Base-by-base conservation (phyloP, 1,140 invertebrate genomes). In the Spodoptera frugiperda region DNA sequence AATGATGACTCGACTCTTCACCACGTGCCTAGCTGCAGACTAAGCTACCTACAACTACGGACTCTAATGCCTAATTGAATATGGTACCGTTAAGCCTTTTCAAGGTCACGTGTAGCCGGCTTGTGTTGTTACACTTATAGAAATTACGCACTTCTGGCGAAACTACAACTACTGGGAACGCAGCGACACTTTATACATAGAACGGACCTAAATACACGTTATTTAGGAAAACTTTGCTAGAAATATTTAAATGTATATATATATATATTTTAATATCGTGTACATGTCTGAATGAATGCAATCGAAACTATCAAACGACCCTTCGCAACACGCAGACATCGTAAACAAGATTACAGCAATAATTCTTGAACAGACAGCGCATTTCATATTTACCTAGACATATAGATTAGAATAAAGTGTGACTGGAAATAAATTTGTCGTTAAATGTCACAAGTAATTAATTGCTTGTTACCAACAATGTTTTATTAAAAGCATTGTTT, bases 341-440 rank as follows among this genome's bases (percentile, higher is more conserved):
- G 59, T 63, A 63, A 61, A 63, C 33, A 63, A 63, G 15, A 63
- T 63, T 44, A 63, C 59, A 17, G 33, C 59, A 63, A 44, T 63
- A 33, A 63, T 44, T 63, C 15, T 17, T 30, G 21, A 57, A 14
- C 54, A 57, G 21, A 57, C 54, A 19, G 11, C 54, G 12, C 54
- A 39, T 9, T 44, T 39, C 44, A n/a, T 63, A 33, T 44, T 63
- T 63, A 63, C 33, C 33, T n/a, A 63, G 30, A 44, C 17, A 11
- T 44, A 30, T 57, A 11, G 17, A 44, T 44, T 19, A 44, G 0
- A 63, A 44, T 46, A n/a, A 19, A 49, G 44, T 25, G 44, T n/a
- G 33, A 44, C 39, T 63, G 30, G 33, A 39, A 39, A 39, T 39
- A 39, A 4, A 39, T 10, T 39, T 39, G 33, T 39, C 8, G 0